phyloP scores from a whole-genome alignment of 2,888 invertebrate genomes.

The Leptinotarsa peninsularis region DNA sequence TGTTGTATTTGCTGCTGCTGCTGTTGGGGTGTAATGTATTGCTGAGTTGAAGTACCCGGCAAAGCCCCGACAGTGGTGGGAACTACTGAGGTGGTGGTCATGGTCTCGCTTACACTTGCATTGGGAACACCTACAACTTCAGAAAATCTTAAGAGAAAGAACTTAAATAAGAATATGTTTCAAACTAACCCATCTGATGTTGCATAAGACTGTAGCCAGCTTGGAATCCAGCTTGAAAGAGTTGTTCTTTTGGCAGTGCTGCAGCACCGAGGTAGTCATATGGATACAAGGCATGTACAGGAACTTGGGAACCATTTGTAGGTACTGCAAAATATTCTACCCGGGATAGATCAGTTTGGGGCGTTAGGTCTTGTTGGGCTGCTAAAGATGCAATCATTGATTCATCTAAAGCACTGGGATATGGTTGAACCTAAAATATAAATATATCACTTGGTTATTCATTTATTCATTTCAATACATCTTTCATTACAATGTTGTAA shows the following conservation, averaged over 20 bases:
- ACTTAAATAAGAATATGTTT: background rate
- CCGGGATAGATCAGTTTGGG: conserved; percentile 61
- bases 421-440: conserved; percentile 60
- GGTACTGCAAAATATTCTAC: conserved; percentile 68
- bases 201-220: conserved; percentile 64
- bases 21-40: conserved; percentile 54
- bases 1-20: conserved; percentile 9
- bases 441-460: background rate
- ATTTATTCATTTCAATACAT: no score
- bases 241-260: conserved; percentile 59
- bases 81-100: conserved; percentile 58
- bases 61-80: conserved; percentile 57
- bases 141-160: background rate
- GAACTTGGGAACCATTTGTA: conserved; percentile 59
- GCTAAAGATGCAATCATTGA: conserved; percentile 64
- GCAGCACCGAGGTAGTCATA: conserved; percentile 68
- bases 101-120: conserved; percentile 57
- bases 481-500: no score
- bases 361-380: conserved; percentile 61
- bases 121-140: conserved; percentile 54
- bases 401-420: conserved; percentile 63
- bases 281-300: conserved; percentile 62
- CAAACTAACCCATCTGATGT: conserved; percentile 59
- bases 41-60: conserved; percentile 52
- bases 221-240: conserved; percentile 65